phyloP scores from a whole-genome alignment of 2,113 vertebrate species.

The Pseudopodoces humilis region DNA sequence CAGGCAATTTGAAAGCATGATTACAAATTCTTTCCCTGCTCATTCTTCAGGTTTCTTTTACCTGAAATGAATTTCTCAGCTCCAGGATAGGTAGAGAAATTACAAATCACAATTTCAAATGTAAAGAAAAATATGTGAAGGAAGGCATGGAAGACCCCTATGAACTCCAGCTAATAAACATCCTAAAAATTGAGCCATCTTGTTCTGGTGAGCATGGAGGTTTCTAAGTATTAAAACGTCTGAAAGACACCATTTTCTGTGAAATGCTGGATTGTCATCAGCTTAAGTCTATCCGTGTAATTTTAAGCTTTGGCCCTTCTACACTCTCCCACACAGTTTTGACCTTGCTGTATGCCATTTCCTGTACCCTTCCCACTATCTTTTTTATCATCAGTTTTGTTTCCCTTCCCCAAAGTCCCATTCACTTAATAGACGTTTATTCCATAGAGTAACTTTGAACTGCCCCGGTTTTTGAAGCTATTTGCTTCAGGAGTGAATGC shows the following conservation, averaged over 20 bases:
- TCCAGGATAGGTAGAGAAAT: background rate
- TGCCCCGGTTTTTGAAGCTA: background rate
- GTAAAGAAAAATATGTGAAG: background rate
- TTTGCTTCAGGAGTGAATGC: background rate
- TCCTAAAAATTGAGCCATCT: background rate
- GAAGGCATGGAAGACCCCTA: background rate
- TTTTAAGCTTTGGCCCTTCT: background rate
- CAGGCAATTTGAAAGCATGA: background rate
- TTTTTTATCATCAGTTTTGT: background rate
- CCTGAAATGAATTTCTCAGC: background rate
- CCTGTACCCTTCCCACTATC: background rate
- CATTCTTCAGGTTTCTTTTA: background rate
- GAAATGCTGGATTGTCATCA: background rate
- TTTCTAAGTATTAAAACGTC: background rate
- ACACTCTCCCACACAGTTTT: background rate
- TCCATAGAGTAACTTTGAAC: background rate
- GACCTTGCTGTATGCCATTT: background rate
- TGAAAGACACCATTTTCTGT: background rate
- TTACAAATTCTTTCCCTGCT: background rate
- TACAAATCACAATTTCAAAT: background rate
- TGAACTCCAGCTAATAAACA: background rate
- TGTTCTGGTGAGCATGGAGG: background rate
- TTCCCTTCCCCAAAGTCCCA: background rate
- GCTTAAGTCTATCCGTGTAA: background rate
- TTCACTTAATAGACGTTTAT: background rate